Evolutionary conservation across 2,113 vertebrate genomes (phyloP).

Genomic region (Clarias gariepinus): DNA sequence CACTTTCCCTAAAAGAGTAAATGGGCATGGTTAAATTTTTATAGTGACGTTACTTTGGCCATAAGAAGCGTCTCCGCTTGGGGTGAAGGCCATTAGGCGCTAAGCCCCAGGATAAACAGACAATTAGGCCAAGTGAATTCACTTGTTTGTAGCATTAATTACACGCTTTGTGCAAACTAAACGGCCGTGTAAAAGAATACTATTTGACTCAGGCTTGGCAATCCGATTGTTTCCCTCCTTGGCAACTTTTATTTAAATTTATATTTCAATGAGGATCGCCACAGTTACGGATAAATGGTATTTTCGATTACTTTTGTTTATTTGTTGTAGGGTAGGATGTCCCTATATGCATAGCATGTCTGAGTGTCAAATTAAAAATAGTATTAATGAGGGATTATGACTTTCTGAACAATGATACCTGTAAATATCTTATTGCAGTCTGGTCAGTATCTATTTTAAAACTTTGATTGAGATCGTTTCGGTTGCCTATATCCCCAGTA

Average conservation of each 20-base stretch:
- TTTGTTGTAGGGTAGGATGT: background rate
- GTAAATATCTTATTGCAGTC: background rate
- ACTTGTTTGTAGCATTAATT: constrained; percentile 63
- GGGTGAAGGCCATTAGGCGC: constrained; percentile 55
- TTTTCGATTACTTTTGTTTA: background rate
- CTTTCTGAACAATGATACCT: background rate
- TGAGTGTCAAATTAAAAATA: background rate
- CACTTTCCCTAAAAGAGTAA: background rate
- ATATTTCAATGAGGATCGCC: background rate
- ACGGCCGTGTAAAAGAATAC: constrained; percentile 55
- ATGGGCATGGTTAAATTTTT: constrained; percentile 14
- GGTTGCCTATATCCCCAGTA: background rate
- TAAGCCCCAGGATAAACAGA: constrained; percentile 59
- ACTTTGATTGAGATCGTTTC: background rate
- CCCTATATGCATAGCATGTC: background rate
- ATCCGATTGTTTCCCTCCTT: constrained; percentile 34
- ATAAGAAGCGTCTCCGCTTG: constrained; percentile 41
- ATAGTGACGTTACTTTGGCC: constrained; percentile 26
- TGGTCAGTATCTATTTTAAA: background rate
- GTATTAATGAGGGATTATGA: background rate
- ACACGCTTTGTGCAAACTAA: constrained; percentile 60
- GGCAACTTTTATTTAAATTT: constrained; percentile 7
- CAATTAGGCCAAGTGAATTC: constrained; percentile 61
- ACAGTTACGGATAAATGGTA: background rate
- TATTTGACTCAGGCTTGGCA: constrained; percentile 49